Base-by-base conservation (phyloP, 2,797 vertebrate genomes). In the Falco peregrinus region DNA sequence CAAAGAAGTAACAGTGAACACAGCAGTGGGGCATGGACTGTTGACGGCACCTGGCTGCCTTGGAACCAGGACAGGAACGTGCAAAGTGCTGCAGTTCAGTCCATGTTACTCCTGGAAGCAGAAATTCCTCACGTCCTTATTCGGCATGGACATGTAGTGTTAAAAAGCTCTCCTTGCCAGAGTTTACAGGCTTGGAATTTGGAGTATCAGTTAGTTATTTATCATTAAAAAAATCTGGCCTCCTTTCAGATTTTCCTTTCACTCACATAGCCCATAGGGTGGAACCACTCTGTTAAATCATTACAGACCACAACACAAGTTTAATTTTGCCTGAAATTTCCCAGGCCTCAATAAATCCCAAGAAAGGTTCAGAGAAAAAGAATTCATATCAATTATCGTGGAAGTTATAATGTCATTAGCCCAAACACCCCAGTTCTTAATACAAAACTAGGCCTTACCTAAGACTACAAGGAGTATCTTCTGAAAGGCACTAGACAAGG, bases 381-480 rank as follows among this genome's bases (percentile, higher is more conserved):
- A 84, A 56, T 61, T 61, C 14, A 1, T 17, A 31, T 18, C 5
- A 31, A 22, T 33, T 33, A 39, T 11, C 13, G 28, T 6, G 5
- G 5, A 56, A 51, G 51, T n/a, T 80, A 4, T 25, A 45, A 8
- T 16, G 15, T 15, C 16, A 15, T 35, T 14, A 69, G 61, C 31
- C n/a, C 43, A 64, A 60, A 29, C 25, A 35, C 7, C 35, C 59
- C 29, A 9, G 39, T 2, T 4, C n/a, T 78, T 31, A 41, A 56
- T 9, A 60, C 5, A 84, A 80, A 65, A 57, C 8, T 1, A 69
- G 68, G 53, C 45, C 97, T 96, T 96, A 98, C 98, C 98, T 64
- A 98, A 94, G 89, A 98, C 93, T 51, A 98, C 12, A 4, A 98
- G 89, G 37, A 98, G 90, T 33, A 98, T 96, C 96, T 98, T 98